These are phyloP conservation scores for Suncus etruscus DNA, from an alignment of 2,113 vertebrate species.

Conservation along the genomic window DNA sequence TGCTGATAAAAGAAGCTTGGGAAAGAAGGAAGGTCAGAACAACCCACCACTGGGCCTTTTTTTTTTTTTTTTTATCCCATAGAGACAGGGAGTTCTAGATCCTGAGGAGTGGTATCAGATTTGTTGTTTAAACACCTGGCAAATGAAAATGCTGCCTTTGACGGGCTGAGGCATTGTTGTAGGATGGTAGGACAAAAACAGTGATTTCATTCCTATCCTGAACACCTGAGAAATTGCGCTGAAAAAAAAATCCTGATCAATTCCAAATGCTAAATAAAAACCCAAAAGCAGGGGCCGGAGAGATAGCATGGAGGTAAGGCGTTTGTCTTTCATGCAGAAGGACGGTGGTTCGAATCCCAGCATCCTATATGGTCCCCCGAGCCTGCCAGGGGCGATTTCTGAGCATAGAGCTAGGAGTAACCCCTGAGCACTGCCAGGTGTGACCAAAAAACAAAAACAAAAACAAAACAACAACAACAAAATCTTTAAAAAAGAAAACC, in stretches of 20 bases:
- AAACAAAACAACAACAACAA: no score
- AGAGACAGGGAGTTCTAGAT: slow-evolving; percentile 18
- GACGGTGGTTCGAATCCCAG: no score
- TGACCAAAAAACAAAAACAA: no score
- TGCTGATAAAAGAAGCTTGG: neutral
- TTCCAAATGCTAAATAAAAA: neutral
- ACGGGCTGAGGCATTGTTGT: neutral
- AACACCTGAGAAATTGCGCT: slow-evolving; percentile 22
- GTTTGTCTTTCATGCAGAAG: no score
- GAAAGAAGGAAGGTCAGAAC: slow-evolving; percentile 38
- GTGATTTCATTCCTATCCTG: neutral
- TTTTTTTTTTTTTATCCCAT: slow-evolving; percentile 10
- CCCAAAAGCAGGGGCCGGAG: no score
- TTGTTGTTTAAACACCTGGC: slow-evolving; percentile 61
- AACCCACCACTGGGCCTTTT: neutral
- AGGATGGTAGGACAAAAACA: neutral
- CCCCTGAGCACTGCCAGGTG: no score
- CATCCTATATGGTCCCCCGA: no score
- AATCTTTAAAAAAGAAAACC: neutral
- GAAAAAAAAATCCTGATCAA: neutral
- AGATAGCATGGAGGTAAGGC: no score
- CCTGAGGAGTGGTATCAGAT: neutral
- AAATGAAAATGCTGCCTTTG: neutral
- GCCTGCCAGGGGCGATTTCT: no score
- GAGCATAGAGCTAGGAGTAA: no score